Evolutionary conservation across 2,888 invertebrate species (phyloP).

Genomic region (Sesamia inferens): DNA sequence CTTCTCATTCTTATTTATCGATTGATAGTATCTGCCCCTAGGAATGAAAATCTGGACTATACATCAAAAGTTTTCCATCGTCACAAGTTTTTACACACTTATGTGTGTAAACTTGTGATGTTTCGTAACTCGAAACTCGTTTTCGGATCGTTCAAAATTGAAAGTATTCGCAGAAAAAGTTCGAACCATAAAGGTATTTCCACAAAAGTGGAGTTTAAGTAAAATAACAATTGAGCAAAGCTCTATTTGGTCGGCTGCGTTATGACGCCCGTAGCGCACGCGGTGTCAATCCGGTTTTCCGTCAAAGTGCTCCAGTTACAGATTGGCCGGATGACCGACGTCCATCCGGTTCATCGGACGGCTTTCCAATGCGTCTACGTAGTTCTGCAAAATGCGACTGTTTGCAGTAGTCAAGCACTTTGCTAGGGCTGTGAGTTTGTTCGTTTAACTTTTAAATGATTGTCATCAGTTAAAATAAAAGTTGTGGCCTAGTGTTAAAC

Average conservation of each 20-base stretch:
- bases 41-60: too few relatives aligned
- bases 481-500: too few relatives aligned
- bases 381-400: conserved; percentile 35
- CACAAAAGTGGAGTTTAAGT: conserved; percentile 2
- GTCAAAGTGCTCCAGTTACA: conserved; percentile 62
- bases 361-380: conserved; percentile 62
- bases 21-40: not conserved
- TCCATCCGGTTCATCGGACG: conserved; percentile 18
- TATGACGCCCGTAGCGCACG: conserved; percentile 20
- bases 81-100: not conserved
- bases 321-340: conserved; percentile 52
- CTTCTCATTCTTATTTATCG: not conserved
- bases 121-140: too few relatives aligned
- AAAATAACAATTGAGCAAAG: conserved; percentile 17
- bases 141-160: not conserved
- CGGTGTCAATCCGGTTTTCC: conserved; percentile 59
- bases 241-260: conserved; percentile 16
- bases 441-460: not conserved
- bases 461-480: too few relatives aligned
- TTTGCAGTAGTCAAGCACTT: conserved; percentile 12
- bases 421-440: not conserved
- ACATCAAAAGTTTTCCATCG: too few relatives aligned
- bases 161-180: conserved; percentile 3
- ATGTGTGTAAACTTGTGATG: not conserved
- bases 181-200: not conserved